Evolutionary conservation across 2,797 vertebrate genomes (phyloP), one percentile per base, ranked within the genome.

Genomic region (Rhinichthys osculus): DNA sequence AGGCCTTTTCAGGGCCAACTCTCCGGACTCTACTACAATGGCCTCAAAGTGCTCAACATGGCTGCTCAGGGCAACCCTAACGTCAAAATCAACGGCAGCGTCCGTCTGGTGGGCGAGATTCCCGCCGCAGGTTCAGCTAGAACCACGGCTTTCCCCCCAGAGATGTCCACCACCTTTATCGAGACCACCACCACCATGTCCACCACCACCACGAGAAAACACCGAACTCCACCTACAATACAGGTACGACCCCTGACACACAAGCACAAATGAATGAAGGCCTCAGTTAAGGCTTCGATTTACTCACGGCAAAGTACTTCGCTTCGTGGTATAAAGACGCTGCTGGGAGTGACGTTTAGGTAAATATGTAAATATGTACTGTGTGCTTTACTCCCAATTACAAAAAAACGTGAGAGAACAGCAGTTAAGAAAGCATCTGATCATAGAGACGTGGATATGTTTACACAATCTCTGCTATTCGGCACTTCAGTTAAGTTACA

Each of bases 171-270:
- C 16, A 97, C 97, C 64, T 97, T 99, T 90, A 97, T 98, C 89
- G 98, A 99, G 94, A 99, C 97, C 3, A 99, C 98, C 30, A 99
- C 98, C 76, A 99, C 98, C 14, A 97, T 99, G 97, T 98, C 98
- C 0, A 99, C 98, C 30, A 99, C 98, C 14, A 99, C 98, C 62
- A 98, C 97, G 16, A 95, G 98, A 87, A 99, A 98, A 93, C 98
- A 98, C 85, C 96, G 98, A 85, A 97, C 97, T 0, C 96, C 98
- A 2, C 96, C 98, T 84, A 98, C 97, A 88, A 96, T 98, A 91
- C 96, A 97, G 97, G 97, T 99, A 92, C 7, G 47, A 38, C 82
- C 10, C 19, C 0, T 66, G 10, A 27, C 30, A 33, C 62, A 54
- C 64, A 19, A 35, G 62, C 21, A n/a, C 7, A 5, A 30, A 73